These are phyloP conservation scores for Coendou prehensilis DNA, from an alignment of 2,797 vertebrate genomes.

Conservation along the genomic window DNA sequence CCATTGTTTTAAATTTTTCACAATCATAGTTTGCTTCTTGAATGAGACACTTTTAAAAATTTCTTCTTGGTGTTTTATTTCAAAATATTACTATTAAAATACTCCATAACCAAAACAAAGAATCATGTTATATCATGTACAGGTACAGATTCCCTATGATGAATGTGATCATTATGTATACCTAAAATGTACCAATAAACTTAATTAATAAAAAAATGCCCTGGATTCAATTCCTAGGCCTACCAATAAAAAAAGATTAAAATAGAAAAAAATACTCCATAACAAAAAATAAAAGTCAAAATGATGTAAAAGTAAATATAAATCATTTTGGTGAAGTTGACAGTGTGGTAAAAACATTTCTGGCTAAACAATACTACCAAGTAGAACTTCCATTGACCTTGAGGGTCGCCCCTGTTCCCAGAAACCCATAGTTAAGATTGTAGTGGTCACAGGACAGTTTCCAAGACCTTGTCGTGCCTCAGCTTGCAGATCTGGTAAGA, in stretches of 20 bases:
- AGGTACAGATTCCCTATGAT: background rate
- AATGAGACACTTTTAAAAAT: constrained; percentile 63
- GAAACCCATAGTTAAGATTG: background rate
- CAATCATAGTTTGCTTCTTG: constrained; percentile 43
- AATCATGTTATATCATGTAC: background rate
- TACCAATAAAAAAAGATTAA: background rate
- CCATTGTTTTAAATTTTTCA: constrained; percentile 29
- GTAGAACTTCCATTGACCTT: background rate
- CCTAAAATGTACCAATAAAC: background rate
- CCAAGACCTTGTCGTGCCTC: constrained; percentile 7
- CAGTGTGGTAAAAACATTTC: constrained; percentile 33
- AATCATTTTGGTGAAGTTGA: constrained; percentile 51
- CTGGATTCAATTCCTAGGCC: background rate
- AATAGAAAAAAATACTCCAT: background rate
- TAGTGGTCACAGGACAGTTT: background rate
- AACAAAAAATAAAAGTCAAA: constrained; percentile 49
- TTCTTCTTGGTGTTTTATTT: constrained; percentile 48
- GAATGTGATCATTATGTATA: background rate
- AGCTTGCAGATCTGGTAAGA: constrained; percentile 21
- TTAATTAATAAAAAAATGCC: background rate
- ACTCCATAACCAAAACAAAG: constrained; percentile 37
- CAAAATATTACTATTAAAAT: constrained; percentile 57
- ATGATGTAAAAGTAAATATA: constrained; percentile 31
- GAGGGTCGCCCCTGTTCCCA: background rate
- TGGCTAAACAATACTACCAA: background rate